Percentiles rank a stretch among this genome's conserved stretches.
Conservation (phyloP, 1,140 invertebrate species). For the Stenopsyche tienmushanensis region DNA sequence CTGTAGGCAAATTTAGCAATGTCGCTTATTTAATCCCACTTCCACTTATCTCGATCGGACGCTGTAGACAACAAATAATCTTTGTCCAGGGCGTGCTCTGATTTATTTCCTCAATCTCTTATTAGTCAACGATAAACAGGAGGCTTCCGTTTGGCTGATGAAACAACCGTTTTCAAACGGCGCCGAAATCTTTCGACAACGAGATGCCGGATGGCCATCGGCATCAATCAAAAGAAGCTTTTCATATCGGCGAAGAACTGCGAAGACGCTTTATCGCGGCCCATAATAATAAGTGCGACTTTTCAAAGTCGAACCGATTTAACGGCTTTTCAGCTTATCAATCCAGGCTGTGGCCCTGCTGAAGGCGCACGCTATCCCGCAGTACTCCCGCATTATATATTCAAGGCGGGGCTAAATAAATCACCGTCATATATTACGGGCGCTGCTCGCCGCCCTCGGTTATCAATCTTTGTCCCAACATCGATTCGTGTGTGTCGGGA, state of each 20-base stretch:
- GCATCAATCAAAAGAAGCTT: neutral
- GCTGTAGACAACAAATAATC: no score
- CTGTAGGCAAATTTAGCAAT: no score
- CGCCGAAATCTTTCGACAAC: no score
- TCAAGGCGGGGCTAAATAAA: constrained; percentile 2
- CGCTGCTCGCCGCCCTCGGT: neutral
- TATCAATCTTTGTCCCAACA: constrained; percentile 8
- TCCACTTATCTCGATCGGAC: no score
- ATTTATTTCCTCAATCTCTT: no score
- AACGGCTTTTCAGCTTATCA: neutral
- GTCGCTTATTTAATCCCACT: no score
- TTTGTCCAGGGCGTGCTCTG: no score
- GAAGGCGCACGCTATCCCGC: neutral
- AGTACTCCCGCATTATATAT: neutral
- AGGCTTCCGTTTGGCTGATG: no score
- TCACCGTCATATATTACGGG: neutral
- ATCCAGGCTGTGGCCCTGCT: neutral
- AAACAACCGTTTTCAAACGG: no score
- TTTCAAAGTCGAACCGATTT: neutral
- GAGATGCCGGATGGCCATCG: no score
- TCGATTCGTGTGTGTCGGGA: neutral
- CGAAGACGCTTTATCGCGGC: neutral
- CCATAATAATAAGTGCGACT: constrained; percentile 1
- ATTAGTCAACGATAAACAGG: no score
- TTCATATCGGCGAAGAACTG: neutral